phyloP scores from a whole-genome alignment of 2,888 invertebrate genomes.

The Chymomyza caudatula region DNA sequence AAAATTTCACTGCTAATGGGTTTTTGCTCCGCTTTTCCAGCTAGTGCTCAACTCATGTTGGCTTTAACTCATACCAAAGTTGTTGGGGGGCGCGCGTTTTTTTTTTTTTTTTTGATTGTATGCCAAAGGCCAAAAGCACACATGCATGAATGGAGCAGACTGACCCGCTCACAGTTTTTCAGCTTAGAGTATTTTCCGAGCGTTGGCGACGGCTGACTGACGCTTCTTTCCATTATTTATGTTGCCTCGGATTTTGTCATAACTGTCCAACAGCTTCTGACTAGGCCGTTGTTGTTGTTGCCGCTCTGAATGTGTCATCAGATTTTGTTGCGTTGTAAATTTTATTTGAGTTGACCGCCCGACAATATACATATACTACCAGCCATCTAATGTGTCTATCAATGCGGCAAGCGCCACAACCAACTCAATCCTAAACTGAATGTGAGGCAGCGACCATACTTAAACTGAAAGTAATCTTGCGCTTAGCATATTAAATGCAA shows the following conservation, averaged over 20 bases:
- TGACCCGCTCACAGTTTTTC: neutral
- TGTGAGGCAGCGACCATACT: neutral
- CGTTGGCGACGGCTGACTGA: neutral
- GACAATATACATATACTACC: neutral
- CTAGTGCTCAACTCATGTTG: neutral
- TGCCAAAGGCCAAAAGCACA: neutral
- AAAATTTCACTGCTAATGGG: constrained; percentile 55
- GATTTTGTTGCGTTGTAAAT: constrained; percentile 2
- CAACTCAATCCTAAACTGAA: neutral
- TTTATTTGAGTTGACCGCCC: neutral
- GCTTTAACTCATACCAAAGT: constrained; percentile 5
- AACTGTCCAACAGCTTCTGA: neutral
- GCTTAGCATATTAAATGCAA: constrained; percentile 57
- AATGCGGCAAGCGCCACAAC: neutral
- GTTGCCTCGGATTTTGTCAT: constrained; percentile 15
- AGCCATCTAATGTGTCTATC: neutral
- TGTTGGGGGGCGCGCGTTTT: constrained; percentile 10
- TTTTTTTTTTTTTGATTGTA: neutral
- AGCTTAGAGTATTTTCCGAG: neutral
- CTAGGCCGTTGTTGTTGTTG: neutral
- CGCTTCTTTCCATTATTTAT: constrained; percentile 13
- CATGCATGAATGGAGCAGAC: neutral
- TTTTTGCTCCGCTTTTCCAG: constrained; percentile 10
- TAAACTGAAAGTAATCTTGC: constrained; percentile 17
- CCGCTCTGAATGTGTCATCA: neutral